Evolutionary conservation across 1,140 invertebrate genomes (phyloP).

Genomic region (Meloidogyne exigua): DNA sequence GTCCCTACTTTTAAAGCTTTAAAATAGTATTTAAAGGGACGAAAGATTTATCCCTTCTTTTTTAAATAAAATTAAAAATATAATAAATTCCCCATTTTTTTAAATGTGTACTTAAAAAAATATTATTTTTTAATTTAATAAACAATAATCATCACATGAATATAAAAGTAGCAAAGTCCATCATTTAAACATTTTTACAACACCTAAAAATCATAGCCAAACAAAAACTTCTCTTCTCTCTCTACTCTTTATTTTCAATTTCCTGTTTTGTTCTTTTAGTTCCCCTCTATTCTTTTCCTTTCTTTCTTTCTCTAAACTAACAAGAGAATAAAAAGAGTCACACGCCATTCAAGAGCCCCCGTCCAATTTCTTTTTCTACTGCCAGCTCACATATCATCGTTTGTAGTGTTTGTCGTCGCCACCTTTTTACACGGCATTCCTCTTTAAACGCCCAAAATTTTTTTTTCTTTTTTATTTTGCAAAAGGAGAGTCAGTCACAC

Average conservation of each 20-base stretch:
- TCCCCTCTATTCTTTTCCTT: neutral
- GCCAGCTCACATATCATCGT: conserved; percentile 1
- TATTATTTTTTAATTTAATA: neutral
- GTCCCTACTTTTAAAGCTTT: no score
- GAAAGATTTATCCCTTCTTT: no score
- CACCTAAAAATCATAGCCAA: neutral
- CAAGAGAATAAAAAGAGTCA: no score
- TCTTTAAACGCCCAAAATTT: neutral
- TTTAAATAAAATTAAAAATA: no score
- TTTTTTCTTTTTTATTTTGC: no score
- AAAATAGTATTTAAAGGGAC: no score
- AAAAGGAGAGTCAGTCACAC: conserved; percentile 1
- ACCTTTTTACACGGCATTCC: neutral
- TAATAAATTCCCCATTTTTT: neutral
- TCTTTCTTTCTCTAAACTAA: no score
- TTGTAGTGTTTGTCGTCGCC: neutral
- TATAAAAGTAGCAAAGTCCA: neutral
- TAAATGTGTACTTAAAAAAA: neutral
- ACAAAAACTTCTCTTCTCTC: no score
- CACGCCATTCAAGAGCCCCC: no score
- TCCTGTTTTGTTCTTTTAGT: conserved; percentile 2
- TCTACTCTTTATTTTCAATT: neutral
- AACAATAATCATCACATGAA: conserved; percentile 3
- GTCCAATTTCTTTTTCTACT: neutral
- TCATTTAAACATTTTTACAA: neutral